Conservation (phyloP, 2,888 invertebrate genomes). For the Perizoma affinitatum region DNA sequence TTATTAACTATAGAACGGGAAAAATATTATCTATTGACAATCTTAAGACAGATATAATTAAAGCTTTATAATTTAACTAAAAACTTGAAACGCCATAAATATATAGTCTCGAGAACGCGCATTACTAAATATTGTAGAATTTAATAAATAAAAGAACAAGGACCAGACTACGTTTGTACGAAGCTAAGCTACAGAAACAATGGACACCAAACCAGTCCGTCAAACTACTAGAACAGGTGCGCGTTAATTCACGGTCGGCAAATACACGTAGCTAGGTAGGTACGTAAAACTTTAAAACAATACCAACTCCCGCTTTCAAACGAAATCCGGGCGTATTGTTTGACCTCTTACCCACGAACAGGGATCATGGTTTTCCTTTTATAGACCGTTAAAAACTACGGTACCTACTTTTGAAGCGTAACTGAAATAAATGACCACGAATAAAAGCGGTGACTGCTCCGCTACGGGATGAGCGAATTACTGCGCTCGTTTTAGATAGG, state of each 20-base stretch:
- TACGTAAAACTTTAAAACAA: constrained; percentile 28
- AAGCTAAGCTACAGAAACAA: constrained; percentile 27
- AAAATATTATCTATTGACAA: too few relatives aligned
- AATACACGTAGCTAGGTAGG: constrained; percentile 18
- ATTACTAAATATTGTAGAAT: too few relatives aligned
- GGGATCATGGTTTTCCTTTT: constrained; percentile 27
- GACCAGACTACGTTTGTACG: too few relatives aligned
- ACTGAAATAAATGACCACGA: constrained; percentile 31
- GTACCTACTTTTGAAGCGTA: constrained; percentile 20
- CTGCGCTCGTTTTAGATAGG: constrained; percentile 54
- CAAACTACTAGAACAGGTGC: constrained; percentile 36
- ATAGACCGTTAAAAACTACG: constrained; percentile 28
- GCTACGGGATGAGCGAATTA: constrained; percentile 53
- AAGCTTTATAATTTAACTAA: too few relatives aligned
- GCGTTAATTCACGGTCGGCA: constrained; percentile 31
- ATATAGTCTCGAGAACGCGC: too few relatives aligned
- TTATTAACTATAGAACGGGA: too few relatives aligned
- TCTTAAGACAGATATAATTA: too few relatives aligned
- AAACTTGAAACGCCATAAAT: too few relatives aligned
- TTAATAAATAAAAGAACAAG: too few relatives aligned
- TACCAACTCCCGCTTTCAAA: constrained; percentile 36
- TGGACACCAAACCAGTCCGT: constrained; percentile 27
- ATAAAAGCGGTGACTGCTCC: constrained; percentile 31
- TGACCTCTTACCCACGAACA: constrained; percentile 33
- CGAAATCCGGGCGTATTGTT: constrained; percentile 39